Evolutionary conservation across 2,113 vertebrate species (phyloP).

Genomic region (Ursus arctos): DNA sequence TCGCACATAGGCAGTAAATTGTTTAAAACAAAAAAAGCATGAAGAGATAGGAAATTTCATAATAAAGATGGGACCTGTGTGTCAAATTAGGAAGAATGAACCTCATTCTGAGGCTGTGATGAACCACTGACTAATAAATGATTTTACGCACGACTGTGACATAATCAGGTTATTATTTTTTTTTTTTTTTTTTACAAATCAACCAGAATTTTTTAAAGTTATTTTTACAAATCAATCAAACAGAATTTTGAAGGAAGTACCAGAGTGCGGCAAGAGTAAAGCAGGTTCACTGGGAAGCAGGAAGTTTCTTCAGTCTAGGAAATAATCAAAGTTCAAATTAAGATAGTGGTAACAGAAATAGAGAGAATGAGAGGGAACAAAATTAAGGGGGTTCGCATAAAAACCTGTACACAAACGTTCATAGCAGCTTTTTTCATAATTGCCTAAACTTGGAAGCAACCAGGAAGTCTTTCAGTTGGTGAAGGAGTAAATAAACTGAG

Average conservation of each 20-base stretch:
- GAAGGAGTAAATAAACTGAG: background rate
- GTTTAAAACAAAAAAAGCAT: background rate
- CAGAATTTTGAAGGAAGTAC: background rate
- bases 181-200: background rate
- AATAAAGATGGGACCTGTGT: background rate
- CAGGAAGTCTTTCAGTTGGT: background rate
- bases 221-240: constrained; percentile 29
- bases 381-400: background rate
- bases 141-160: constrained; percentile 11
- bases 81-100: constrained; percentile 19
- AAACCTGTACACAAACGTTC: background rate
- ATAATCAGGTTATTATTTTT: background rate
- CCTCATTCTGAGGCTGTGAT: background rate
- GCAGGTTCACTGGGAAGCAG: background rate
- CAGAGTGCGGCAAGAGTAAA: background rate
- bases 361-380: background rate
- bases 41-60: background rate
- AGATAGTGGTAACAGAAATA: background rate
- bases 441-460: background rate
- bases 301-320: background rate
- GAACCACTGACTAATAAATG: background rate
- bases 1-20: background rate
- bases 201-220: constrained; percentile 3
- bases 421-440: background rate
- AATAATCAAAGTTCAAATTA: background rate